Percentiles rank a stretch among this genome's conserved stretches.
phyloP scores from a whole-genome alignment of 2,888 invertebrate genomes.

The Xylota segnis region DNA sequence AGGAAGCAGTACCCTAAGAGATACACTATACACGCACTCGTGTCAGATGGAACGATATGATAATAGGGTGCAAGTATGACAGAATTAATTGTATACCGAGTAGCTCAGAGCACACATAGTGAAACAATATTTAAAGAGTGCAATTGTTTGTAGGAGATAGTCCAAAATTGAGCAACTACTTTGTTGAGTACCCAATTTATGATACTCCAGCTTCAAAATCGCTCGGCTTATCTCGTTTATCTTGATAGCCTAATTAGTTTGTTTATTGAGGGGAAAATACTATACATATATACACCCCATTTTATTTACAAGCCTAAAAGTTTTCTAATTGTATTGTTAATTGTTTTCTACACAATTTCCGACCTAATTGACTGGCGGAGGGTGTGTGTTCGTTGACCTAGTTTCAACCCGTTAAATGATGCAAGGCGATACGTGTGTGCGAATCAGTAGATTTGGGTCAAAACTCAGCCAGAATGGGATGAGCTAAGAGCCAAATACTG shows the following conservation, averaged over 20 bases:
- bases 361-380: conserved; percentile 43
- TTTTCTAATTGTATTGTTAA: conserved; percentile 69
- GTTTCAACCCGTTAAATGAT: conserved; percentile 45
- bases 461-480: conserved; percentile 47
- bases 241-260: conserved; percentile 72
- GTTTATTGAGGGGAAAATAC: conserved; percentile 48
- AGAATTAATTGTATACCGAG: conserved; percentile 30
- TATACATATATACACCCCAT: conserved; percentile 39
- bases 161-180: conserved; percentile 66
- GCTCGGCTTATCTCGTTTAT: conserved; percentile 62
- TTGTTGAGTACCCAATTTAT: conserved; percentile 71
- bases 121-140: conserved; percentile 52
- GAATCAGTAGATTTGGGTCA: conserved; percentile 69
- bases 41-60: neutral
- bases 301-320: conserved; percentile 29
- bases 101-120: conserved; percentile 12
- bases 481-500: conserved; percentile 63
- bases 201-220: conserved; percentile 58
- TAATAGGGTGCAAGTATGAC: conserved; percentile 33
- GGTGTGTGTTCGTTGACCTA: conserved; percentile 62
- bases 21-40: neutral
- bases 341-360: conserved; percentile 58
- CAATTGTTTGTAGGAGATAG: conserved; percentile 50
- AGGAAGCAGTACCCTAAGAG: conserved; percentile 18
- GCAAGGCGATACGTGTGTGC: conserved; percentile 53